phyloP scores from a whole-genome alignment of 2,888 invertebrate genomes.

The Mesoligia furuncula region DNA sequence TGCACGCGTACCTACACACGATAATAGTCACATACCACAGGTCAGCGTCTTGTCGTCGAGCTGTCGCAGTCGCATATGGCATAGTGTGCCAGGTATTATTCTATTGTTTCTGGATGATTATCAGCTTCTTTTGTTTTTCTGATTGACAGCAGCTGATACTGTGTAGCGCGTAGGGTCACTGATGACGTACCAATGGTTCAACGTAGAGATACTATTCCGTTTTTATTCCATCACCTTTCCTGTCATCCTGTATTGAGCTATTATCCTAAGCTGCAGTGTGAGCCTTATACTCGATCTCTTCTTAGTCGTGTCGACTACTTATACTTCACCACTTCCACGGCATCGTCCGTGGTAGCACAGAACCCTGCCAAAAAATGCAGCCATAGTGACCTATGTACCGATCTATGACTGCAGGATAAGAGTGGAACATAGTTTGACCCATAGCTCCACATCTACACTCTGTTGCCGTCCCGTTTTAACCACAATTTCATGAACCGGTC shows the following conservation, averaged over 20 bases:
- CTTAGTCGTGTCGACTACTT: background rate
- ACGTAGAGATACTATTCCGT: background rate
- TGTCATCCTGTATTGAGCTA: background rate
- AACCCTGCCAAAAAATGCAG: too few species aligned
- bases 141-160: constrained; percentile 2
- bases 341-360: background rate
- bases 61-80: background rate
- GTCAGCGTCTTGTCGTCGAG: background rate
- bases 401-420: too few species aligned
- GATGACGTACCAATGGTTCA: background rate
- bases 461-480: too few species aligned
- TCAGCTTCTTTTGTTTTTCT: constrained; percentile 29
- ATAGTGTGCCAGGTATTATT: background rate
- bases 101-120: constrained; percentile 14
- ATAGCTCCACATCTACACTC: too few species aligned
- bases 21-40: background rate
- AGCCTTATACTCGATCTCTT: background rate
- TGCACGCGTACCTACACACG: background rate
- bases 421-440: background rate
- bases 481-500: background rate
- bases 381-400: too few species aligned
- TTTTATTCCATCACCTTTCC: background rate
- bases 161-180: background rate
- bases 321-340: background rate
- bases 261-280: background rate